Conservation (phyloP, 2,888 invertebrate genomes). For the Apoda limacodes region DNA sequence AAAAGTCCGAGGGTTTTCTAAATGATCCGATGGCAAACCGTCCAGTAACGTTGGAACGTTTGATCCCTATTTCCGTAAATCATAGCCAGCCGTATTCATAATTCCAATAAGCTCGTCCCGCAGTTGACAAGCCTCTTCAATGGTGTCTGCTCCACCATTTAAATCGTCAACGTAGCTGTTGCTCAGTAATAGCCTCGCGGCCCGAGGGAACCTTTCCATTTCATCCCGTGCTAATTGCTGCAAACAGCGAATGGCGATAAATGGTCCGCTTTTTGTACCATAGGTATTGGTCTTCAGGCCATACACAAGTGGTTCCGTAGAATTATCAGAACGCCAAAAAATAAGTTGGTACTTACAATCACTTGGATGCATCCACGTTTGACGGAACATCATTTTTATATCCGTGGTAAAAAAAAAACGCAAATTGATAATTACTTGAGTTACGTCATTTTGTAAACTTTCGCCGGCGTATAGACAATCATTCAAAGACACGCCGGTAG, state of each 20-base stretch:
- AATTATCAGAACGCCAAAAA: constrained; percentile 5
- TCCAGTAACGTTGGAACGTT: no score
- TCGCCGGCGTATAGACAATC: constrained; percentile 9
- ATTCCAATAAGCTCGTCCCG: no score
- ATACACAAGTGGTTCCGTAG: constrained; percentile 1
- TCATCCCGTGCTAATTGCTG: no score
- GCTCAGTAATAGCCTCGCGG: background rate
- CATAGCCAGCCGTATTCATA: no score
- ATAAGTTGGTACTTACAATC: constrained; percentile 9
- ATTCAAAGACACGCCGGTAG: constrained; percentile 7
- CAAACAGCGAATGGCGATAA: no score
- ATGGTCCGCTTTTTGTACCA: no score
- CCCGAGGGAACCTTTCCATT: background rate
- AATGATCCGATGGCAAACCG: no score
- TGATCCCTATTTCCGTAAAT: no score
- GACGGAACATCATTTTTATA: constrained; percentile 10
- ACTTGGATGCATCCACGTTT: constrained; percentile 5
- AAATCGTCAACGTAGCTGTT: constrained; percentile 3
- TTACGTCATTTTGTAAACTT: constrained; percentile 7
- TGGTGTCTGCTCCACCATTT: constrained; percentile 1
- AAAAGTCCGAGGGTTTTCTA: no score
- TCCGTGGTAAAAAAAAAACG: constrained; percentile 11
- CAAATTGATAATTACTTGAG: constrained; percentile 8
- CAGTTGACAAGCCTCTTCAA: no score
- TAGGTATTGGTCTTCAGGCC: no score